Conservation (phyloP, 2,888 invertebrate species). For the Drosophila nr. fundita region DNA sequence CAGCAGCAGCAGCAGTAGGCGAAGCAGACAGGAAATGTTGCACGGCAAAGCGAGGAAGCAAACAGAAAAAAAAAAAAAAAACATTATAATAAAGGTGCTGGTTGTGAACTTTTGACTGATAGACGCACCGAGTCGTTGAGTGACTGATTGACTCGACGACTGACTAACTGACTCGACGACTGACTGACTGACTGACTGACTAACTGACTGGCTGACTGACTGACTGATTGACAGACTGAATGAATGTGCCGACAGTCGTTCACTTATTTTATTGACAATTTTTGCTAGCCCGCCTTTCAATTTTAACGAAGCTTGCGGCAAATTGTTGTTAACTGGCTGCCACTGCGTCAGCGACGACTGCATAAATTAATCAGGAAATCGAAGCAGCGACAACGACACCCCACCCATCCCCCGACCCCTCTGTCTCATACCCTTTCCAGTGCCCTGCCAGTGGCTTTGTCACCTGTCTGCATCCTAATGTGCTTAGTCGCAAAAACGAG, state of each 20-base stretch:
- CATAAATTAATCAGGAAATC: conserved; percentile 82
- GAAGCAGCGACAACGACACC: conserved; percentile 52
- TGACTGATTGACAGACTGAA: conserved; percentile 23
- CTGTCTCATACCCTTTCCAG: neutral
- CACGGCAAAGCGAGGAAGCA: conserved; percentile 46
- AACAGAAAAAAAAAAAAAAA: conserved; percentile 30
- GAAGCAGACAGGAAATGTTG: conserved; percentile 69
- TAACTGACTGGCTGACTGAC: conserved; percentile 20
- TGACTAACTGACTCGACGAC: conserved; percentile 10
- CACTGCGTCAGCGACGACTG: conserved; percentile 48
- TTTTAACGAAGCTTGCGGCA: conserved; percentile 78
- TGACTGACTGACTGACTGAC: conserved; percentile 19
- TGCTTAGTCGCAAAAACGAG: conserved; percentile 21
- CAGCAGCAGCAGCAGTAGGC: neutral
- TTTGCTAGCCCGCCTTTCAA: conserved; percentile 65
- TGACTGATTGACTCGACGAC: conserved; percentile 12
- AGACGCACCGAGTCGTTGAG: conserved; percentile 42
- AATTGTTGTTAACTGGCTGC: conserved; percentile 77
- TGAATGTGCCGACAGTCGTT: conserved; percentile 37
- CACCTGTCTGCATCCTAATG: conserved; percentile 54
- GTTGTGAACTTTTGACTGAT: conserved; percentile 74
- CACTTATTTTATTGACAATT: conserved; percentile 79
- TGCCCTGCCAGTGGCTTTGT: conserved; percentile 23
- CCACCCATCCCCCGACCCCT: neutral
- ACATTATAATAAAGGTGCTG: conserved; percentile 1